Conservation (phyloP, 1,140 invertebrate genomes). For the Amyelois transitella region DNA sequence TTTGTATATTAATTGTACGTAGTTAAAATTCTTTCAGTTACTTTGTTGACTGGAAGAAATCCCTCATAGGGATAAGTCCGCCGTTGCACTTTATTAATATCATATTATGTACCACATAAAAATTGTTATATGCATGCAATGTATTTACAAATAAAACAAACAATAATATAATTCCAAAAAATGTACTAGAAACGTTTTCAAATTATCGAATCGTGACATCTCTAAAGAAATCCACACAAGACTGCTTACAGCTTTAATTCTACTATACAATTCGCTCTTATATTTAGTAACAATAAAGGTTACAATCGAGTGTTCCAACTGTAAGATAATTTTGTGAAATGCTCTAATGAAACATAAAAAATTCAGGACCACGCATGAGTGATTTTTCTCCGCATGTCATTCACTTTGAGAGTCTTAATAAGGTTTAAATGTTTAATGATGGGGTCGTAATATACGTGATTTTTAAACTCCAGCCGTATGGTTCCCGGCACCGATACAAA, state of each 20-base stretch:
- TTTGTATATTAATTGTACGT: no score
- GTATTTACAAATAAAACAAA: no score
- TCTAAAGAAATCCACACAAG: not conserved
- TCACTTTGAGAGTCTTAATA: constrained; percentile 34
- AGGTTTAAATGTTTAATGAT: constrained; percentile 32
- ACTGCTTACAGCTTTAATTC: not conserved
- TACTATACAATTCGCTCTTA: constrained; percentile 3
- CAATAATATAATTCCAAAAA: constrained; percentile 1
- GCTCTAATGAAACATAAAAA: constrained; percentile 42
- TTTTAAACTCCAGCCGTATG: no score
- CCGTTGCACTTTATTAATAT: no score
- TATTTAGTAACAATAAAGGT: constrained; percentile 14
- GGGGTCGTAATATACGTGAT: not conserved
- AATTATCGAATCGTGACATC: not conserved
- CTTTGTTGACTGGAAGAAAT: no score
- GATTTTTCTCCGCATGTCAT: constrained; percentile 33
- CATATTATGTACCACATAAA: no score
- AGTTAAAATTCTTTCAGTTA: no score
- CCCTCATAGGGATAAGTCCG: no score
- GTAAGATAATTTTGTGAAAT: constrained; percentile 17
- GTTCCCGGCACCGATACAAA: no score
- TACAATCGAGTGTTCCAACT: constrained; percentile 45
- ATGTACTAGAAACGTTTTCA: not conserved
- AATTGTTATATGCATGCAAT: no score
- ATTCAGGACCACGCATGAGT: constrained; percentile 28